Base-by-base conservation (phyloP, 2,888 invertebrate genomes). In the Lasioglossum lativentre region DNA sequence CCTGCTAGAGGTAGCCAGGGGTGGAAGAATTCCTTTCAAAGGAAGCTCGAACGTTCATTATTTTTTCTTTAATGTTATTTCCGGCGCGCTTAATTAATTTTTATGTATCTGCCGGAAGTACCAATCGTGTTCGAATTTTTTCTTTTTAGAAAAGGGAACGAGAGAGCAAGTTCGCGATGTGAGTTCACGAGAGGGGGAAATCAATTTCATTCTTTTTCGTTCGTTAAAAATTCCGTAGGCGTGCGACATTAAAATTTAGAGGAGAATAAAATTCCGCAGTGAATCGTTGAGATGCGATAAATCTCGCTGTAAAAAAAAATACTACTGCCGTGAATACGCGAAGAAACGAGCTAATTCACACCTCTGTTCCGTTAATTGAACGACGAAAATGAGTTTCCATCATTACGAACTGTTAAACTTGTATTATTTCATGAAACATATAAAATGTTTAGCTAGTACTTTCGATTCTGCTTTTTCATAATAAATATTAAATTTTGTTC, bases 41-140 rank as follows among this genome's bases (percentile, higher is more conserved):
- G 66, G 38, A 8, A 27, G 16, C 47, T 12, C 68, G 75, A 23
- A 78, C 42, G 71, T 66, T 80, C 66, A 68, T 75, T 80, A 80
- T 68, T 56, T 47, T 52, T 27, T 27, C 34, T n/a, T 52, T n/a
- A 27, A 4, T 23, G 27, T 19, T 19, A 56, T 30, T 42, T 52
- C 16, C 19, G 8, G 59, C 27, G 59, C 30, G 30, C 59, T 63
- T 63, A 56, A 76, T 59, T 76, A 45, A n/a, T 42, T 27, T 12
- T 70, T 27, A 77, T 72, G 71, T 45, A 45, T 71, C 56, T n/a
- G 10, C 42, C 16, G 12, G 40, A 19, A 16, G 38, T 45, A 34
- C 38, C 40, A 40, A 71, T 81, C 56, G n/a, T 38, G n/a, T 56
- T 27, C 30, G 4, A 23, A 12, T 38, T 40, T 68, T 6, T 52